Evolutionary conservation across 2,888 invertebrate species (phyloP).

Genomic region (Mesochorus sp.): DNA sequence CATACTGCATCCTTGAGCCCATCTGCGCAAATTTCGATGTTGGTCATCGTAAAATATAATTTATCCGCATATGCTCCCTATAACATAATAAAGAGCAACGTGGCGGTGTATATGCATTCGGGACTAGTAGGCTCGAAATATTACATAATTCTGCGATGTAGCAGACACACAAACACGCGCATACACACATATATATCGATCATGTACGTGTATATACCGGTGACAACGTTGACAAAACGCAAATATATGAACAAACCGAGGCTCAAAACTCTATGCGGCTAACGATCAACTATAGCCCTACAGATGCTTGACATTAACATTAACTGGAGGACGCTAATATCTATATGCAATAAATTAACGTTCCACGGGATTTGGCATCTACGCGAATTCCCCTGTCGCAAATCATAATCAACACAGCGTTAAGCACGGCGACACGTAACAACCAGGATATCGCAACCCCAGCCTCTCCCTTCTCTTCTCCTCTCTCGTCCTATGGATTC

Average conservation of each 20-base stretch:
- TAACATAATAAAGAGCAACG: too few relatives aligned
- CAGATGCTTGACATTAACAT: constrained; percentile 62
- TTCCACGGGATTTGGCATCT: constrained; percentile 61
- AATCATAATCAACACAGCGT: constrained; percentile 66
- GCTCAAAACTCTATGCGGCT: constrained; percentile 24
- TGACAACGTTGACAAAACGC: background rate
- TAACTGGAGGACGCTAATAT: constrained; percentile 60
- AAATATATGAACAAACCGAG: background rate
- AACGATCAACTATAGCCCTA: constrained; percentile 36
- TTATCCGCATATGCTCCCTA: too few relatives aligned
- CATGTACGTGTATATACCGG: background rate
- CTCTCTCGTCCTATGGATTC: constrained; percentile 58
- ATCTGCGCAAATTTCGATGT: too few relatives aligned
- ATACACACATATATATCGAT: background rate
- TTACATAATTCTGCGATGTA: too few relatives aligned
- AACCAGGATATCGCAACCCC: constrained; percentile 60
- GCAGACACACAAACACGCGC: too few relatives aligned
- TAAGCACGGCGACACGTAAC: constrained; percentile 64
- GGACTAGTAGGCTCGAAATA: too few relatives aligned
- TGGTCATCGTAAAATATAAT: too few relatives aligned
- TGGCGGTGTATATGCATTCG: too few relatives aligned
- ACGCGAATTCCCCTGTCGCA: constrained; percentile 61
- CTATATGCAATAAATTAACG: constrained; percentile 64
- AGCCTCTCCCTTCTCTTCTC: constrained; percentile 8
- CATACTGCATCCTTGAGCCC: too few relatives aligned